A percentile compares a stretch with the other conserved stretches of the same genome.
phyloP scores from a whole-genome alignment of 2,888 invertebrate genomes.

The Bombyx huttoni region DNA sequence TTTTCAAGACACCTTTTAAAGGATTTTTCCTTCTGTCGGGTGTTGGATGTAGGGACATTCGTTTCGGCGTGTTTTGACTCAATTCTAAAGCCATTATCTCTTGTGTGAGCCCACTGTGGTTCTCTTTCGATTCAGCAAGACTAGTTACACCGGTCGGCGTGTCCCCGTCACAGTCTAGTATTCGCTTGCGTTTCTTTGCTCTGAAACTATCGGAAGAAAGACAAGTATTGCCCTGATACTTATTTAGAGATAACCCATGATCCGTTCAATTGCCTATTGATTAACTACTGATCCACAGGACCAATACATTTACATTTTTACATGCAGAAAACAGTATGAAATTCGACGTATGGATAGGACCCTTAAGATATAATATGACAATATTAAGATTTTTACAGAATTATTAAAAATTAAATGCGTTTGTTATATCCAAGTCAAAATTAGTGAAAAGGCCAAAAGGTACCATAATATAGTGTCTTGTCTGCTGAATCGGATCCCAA shows the following conservation, averaged over 20 bases:
- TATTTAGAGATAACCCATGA: no score
- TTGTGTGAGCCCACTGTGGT: constrained; percentile 78
- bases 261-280: no score
- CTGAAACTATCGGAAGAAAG: constrained; percentile 38
- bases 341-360: no score
- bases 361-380: no score
- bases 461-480: no score
- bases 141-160: constrained; percentile 58
- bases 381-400: background rate
- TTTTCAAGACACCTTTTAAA: constrained; percentile 74
- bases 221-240: background rate
- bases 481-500: no score
- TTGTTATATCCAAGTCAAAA: background rate
- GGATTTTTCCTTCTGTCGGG: constrained; percentile 65
- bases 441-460: no score
- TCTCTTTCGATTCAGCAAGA: constrained; percentile 47
- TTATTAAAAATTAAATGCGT: background rate
- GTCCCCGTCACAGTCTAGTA: constrained; percentile 61
- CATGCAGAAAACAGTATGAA: no score
- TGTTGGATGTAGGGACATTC: constrained; percentile 66
- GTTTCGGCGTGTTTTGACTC: constrained; percentile 77
- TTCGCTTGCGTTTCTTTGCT: constrained; percentile 74
- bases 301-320: no score
- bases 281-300: no score
- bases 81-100: constrained; percentile 79